These are phyloP conservation scores for Halcyon leucocephala DNA, from an alignment of 2,797 vertebrate species.

Conservation along the genomic window DNA sequence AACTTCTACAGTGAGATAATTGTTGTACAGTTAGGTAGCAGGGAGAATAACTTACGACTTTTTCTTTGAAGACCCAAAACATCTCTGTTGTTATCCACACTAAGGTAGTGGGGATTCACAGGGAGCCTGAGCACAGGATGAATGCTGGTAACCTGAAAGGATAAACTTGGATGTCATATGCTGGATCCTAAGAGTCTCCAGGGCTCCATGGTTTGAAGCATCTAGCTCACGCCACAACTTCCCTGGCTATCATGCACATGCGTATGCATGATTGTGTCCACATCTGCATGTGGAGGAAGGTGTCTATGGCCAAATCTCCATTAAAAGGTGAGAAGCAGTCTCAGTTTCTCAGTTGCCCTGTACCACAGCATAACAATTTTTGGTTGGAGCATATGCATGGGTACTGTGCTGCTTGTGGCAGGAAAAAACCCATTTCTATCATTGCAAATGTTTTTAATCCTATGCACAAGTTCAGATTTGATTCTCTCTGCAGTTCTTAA, in stretches of 20 bases:
- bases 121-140: not conserved
- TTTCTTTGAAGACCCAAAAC: not conserved
- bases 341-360: not conserved
- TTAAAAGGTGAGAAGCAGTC: not conserved
- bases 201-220: not conserved
- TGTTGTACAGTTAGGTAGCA: not conserved
- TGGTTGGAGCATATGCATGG: not conserved
- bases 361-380: not conserved
- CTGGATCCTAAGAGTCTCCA: not conserved
- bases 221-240: not conserved
- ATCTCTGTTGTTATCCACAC: not conserved
- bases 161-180: not conserved
- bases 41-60: not conserved
- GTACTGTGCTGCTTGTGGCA: not conserved
- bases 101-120: not conserved
- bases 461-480: not conserved
- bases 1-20: not conserved
- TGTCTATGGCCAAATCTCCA: not conserved
- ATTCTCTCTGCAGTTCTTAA: not conserved
- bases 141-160: not conserved
- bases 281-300: not conserved
- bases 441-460: not conserved
- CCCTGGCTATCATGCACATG: not conserved
- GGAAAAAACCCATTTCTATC: not conserved
- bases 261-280: accelerated